Evolutionary conservation across 2,113 vertebrate genomes (phyloP), one percentile per base, ranked within the genome.

Genomic region (Lagenorhynchus albirostris): DNA sequence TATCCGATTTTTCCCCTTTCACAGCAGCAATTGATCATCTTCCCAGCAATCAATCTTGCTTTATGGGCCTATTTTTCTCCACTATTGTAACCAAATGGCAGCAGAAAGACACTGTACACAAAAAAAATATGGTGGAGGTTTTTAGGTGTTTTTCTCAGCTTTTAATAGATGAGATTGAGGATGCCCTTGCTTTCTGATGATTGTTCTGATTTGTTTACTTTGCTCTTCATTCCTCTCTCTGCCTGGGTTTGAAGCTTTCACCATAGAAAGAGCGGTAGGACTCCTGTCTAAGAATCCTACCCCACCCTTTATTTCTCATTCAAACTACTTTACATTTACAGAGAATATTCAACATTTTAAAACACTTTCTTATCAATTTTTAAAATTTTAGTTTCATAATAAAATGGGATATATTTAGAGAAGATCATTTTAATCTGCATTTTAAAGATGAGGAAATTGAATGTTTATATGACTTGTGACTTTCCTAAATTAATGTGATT

Each of bases 1-100:
- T 98, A 98, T 98, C 98, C 97, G 97, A 98, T 98, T 98, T 97
- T 98, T 97, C 95, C 96, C 96, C 83, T 93, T 97, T 99, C 97
- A 82, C 96, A 96, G 97, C 58, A 67, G 96, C 97, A 96, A 98
- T 98, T 98, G 98, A 98, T 99, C 98, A 98, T 97, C 91, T 97
- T 97, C 91, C 60, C 86, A 97, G 97, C 0, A 11, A 98, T 98
- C 98, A 98, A 98, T 98, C 95, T 90, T 41, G 84, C 50, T 98
- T 98, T 98, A 98, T 98, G 95, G 98, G 97, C 80, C 81, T 58
- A 96, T 93, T 97, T 98, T 98, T 98, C 97, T 98, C 38, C 91
- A 86, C 88, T 97, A 97, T 98, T 98, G 97, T 97, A 98, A 98
- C 91, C 97, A 96, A 97, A 87, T 95, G 79, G 88, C 90, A 96